phyloP scores from a whole-genome alignment of 2,113 vertebrate genomes.

The Melanotaenia duboulayi region DNA sequence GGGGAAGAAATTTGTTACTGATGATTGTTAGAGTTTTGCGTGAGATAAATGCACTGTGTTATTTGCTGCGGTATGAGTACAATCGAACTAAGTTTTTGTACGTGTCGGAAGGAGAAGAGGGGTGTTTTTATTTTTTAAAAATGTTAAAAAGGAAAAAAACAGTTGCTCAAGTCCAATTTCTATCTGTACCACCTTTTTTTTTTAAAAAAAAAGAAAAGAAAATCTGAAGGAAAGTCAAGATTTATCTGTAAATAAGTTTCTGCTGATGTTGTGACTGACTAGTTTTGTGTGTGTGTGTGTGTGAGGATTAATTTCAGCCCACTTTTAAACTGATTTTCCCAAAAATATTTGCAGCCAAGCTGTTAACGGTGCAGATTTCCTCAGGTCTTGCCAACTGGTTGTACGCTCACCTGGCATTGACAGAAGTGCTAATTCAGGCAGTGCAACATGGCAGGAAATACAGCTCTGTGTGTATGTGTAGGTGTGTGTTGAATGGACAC shows the following conservation, averaged over 20 bases:
- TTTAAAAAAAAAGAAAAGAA: neutral
- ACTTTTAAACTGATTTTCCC: slow-evolving; percentile 41
- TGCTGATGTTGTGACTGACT: slow-evolving; percentile 10
- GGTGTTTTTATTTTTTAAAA: slow-evolving; percentile 38
- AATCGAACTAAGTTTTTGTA: slow-evolving; percentile 69
- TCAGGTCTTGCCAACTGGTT: slow-evolving; percentile 33
- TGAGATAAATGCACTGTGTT: slow-evolving; percentile 69
- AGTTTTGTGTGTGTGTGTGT: neutral
- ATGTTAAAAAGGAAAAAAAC: slow-evolving; percentile 22
- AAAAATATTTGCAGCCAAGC: slow-evolving; percentile 19
- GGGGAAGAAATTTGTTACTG: slow-evolving; percentile 48
- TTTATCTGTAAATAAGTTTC: slow-evolving; percentile 33
- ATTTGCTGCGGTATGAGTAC: slow-evolving; percentile 69
- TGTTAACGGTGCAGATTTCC: slow-evolving; percentile 21
- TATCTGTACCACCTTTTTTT: neutral
- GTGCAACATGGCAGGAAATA: slow-evolving; percentile 32
- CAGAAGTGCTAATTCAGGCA: slow-evolving; percentile 60
- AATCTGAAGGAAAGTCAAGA: slow-evolving; percentile 32
- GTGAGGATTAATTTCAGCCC: slow-evolving; percentile 11
- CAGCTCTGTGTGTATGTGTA: slow-evolving; percentile 25
- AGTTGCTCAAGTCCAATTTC: slow-evolving; percentile 30
- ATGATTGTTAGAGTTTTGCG: slow-evolving; percentile 58
- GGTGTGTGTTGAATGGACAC: slow-evolving; percentile 26
- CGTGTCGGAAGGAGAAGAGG: slow-evolving; percentile 35
- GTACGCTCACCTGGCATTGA: slow-evolving; percentile 45